A percentile compares a stretch with the other conserved stretches of the same genome.
Conservation (phyloP, 2,113 vertebrate genomes). For the Blennius ocellaris region DNA sequence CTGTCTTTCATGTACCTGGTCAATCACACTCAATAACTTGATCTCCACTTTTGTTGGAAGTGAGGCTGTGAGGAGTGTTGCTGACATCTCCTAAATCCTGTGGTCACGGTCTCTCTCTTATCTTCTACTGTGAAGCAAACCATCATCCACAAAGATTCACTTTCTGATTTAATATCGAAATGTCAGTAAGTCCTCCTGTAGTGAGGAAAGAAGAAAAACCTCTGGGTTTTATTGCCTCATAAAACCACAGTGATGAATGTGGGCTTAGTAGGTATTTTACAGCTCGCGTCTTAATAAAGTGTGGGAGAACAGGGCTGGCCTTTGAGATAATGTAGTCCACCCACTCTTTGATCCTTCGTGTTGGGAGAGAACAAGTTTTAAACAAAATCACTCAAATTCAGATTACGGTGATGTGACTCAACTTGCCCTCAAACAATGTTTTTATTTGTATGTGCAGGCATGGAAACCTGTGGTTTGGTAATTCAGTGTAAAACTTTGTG, state of each 20-base stretch:
- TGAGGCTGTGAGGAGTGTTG: background rate
- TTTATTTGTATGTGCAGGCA: background rate
- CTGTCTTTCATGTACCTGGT: no score
- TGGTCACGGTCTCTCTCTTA: background rate
- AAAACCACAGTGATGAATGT: slow-evolving; percentile 46
- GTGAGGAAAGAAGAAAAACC: slow-evolving; percentile 8
- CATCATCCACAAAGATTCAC: slow-evolving; percentile 10
- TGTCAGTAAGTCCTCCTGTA: slow-evolving; percentile 23
- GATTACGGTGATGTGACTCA: slow-evolving; percentile 37
- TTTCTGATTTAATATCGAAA: slow-evolving; percentile 7
- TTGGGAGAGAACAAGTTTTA: background rate
- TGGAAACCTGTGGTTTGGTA: background rate
- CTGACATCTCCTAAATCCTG: background rate
- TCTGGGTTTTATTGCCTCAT: slow-evolving; percentile 32
- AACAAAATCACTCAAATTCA: slow-evolving; percentile 24
- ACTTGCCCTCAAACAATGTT: background rate
- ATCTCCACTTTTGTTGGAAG: no score
- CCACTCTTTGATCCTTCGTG: slow-evolving; percentile 41
- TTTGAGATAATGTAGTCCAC: slow-evolving; percentile 53
- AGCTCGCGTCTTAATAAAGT: slow-evolving; percentile 32
- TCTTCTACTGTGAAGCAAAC: background rate
- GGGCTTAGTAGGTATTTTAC: slow-evolving; percentile 28
- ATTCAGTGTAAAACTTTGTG: background rate
- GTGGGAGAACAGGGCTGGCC: slow-evolving; percentile 26
- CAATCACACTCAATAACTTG: no score